Base-by-base conservation (phyloP, 2,797 vertebrate species). In the Malacoraja senta region DNA sequence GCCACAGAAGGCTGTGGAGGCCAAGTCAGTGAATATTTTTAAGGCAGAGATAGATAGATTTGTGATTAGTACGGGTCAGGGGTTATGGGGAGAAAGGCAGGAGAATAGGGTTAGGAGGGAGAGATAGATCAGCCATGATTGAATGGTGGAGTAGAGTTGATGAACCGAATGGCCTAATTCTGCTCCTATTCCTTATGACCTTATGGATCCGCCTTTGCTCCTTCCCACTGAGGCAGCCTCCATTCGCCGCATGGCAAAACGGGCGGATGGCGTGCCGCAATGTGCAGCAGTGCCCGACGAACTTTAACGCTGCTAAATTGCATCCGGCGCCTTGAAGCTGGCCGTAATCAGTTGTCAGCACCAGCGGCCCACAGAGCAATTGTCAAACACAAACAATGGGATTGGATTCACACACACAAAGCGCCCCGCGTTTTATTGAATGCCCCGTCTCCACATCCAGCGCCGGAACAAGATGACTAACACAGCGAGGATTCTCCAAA, bases 401-500 rank as follows among this genome's bases (percentile, higher is more conserved):
- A 92, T 76, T 76, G 71, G 76, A 76, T 92, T 92, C 29, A n/a
- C 44, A 53, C 44, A 53, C 90, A 92, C 71, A 72, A 38, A 53
- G 90, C 19, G 35, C 71, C 29, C 35, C 17, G 71, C 15, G 71
- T 76, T n/a, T 92, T 76, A 76, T 74, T 58, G 90, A 92, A 76
- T 24, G 90, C 8, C 10, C 17, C 6, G 71, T 6, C 53, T 38
- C 90, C 68, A 53, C 38, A 53, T 26, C 76, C 90, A 53, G 38
- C 35, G 76, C 58, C n/a, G 71, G 53, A 74, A 92, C 71, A 92
- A 24, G 71, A 92, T 44, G 90, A 92, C 71, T 76, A 92, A 76
- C 90, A 76, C 68, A 92, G 71, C 72, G 29, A 92, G 71, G 71
- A 92, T 92, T 92, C 68, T n/a, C 71, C 90, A 53, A 53, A 74